These are phyloP conservation scores for Tachina lurida DNA, from an alignment of 2,888 invertebrate species.

Conservation along the genomic window DNA sequence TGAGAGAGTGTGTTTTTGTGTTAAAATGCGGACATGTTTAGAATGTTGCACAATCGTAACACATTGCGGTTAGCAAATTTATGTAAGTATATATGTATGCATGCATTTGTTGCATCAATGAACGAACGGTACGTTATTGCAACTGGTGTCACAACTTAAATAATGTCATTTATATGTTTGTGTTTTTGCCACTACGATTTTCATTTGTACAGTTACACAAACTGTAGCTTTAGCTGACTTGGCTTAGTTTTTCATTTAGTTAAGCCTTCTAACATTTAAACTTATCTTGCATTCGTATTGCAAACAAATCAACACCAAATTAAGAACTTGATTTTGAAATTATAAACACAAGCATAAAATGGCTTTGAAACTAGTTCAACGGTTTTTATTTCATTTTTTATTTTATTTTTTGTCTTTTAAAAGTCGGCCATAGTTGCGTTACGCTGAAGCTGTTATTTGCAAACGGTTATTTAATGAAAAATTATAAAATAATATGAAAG, in stretches of 20 bases:
- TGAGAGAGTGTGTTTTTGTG: not conserved
- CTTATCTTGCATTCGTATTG: slow-evolving; percentile 36
- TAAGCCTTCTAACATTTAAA: slow-evolving; percentile 36
- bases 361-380: slow-evolving; percentile 44
- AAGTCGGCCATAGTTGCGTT: slow-evolving; percentile 31
- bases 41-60: slow-evolving; percentile 68
- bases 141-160: slow-evolving; percentile 51
- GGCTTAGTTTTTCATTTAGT: slow-evolving; percentile 12
- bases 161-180: slow-evolving; percentile 46
- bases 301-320: slow-evolving; percentile 66
- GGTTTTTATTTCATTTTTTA: not conserved
- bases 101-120: slow-evolving; percentile 33
- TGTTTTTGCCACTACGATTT: slow-evolving; percentile 29
- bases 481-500: not conserved
- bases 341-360: not conserved
- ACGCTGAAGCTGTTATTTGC: slow-evolving; percentile 17
- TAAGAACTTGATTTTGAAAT: slow-evolving; percentile 65
- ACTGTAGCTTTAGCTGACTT: slow-evolving; percentile 36
- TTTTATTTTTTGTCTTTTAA: not conserved
- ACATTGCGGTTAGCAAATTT: slow-evolving; percentile 35
- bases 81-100: not conserved
- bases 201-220: slow-evolving; percentile 64
- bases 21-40: slow-evolving; percentile 47
- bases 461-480: slow-evolving; percentile 38
- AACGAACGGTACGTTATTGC: slow-evolving; percentile 31